These are phyloP conservation scores for Gadus chalcogrammus DNA, from an alignment of 2,113 vertebrate species.

Conservation along the genomic window DNA sequence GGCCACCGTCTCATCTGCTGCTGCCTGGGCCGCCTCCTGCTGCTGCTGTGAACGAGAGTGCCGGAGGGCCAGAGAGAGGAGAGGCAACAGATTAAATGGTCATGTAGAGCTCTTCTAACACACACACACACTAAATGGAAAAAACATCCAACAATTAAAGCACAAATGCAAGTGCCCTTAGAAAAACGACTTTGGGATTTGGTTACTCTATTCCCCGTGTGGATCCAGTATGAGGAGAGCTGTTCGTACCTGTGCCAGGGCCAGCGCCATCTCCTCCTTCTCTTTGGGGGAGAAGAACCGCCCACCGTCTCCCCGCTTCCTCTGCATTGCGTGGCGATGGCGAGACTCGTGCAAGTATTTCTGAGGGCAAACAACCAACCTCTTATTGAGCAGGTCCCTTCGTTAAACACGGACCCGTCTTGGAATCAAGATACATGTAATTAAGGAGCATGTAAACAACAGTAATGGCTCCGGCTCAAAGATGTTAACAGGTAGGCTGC, in stretches of 20 bases:
- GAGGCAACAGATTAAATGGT: neutral
- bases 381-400: too few species aligned
- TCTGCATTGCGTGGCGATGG: conserved; percentile 95
- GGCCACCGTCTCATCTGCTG: conserved; percentile 86
- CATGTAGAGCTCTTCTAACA: too few species aligned
- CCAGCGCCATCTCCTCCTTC: conserved; percentile 83
- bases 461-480: too few species aligned
- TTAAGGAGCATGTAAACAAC: too few species aligned
- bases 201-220: too few species aligned
- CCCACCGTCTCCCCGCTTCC: conserved; percentile 92
- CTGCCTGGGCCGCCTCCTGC: conserved; percentile 81
- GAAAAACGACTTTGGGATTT: too few species aligned
- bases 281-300: conserved; percentile 97
- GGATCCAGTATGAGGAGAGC: neutral
- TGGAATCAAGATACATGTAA: too few species aligned
- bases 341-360: conserved; percentile 98
- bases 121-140: too few species aligned
- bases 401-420: too few species aligned
- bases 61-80: conserved; percentile 10
- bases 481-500: too few species aligned
- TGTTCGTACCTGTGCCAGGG: conserved; percentile 76
- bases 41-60: conserved; percentile 24
- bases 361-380: conserved; percentile 54
- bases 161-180: too few species aligned
- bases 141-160: too few species aligned